Conservation (phyloP, 2,113 vertebrate species). For the Cichladusa arquata region DNA sequence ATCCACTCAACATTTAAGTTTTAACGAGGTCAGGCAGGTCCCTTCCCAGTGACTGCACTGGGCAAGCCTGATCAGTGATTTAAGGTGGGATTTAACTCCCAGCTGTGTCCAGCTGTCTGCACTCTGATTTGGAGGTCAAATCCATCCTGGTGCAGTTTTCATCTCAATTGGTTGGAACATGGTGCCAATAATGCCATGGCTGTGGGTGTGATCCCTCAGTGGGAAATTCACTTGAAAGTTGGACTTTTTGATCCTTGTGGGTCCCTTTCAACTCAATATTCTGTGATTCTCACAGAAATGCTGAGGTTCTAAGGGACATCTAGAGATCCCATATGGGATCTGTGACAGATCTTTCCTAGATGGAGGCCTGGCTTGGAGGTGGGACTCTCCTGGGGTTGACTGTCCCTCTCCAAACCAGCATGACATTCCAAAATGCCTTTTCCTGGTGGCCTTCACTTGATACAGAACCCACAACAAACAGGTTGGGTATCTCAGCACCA, state of each 20-base stretch:
- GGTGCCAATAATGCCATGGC: neutral
- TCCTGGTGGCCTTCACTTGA: neutral
- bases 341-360: neutral
- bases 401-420: neutral
- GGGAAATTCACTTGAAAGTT: neutral
- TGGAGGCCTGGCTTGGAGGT: neutral
- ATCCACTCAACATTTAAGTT: neutral
- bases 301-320: neutral
- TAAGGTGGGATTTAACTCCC: neutral
- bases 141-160: neutral
- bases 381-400: neutral
- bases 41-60: neutral
- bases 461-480: neutral
- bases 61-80: neutral
- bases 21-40: neutral
- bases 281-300: neutral
- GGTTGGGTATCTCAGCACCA: fast-evolving
- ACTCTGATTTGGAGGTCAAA: neutral
- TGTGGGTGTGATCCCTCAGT: neutral
- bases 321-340: neutral
- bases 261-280: neutral
- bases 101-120: neutral
- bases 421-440: neutral
- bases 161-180: fast-evolving
- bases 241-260: neutral